These are phyloP conservation scores for Acrocephalus scirpaceus DNA, from an alignment of 2,797 vertebrate species.

Conservation along the genomic window DNA sequence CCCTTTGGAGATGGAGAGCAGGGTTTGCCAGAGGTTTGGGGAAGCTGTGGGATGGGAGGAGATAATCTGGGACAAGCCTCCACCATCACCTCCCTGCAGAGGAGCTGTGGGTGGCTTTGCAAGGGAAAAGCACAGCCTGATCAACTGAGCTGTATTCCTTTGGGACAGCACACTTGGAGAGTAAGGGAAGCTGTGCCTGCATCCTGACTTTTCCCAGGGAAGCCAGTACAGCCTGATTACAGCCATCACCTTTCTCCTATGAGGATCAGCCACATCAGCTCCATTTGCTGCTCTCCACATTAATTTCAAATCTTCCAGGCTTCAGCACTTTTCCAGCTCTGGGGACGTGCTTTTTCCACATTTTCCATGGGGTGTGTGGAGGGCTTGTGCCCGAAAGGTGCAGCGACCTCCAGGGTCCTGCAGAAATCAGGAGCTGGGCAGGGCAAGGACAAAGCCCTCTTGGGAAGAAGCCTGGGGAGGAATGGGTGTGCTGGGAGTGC, in stretches of 20 bases:
- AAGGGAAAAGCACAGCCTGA: neutral
- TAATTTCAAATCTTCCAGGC: neutral
- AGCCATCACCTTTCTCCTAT: neutral
- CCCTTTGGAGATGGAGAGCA: neutral
- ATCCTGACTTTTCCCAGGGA: neutral
- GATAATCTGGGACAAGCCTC: neutral
- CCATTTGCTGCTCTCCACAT: neutral
- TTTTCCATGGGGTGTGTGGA: neutral
- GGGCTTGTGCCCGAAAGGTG: neutral
- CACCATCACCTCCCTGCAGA: neutral
- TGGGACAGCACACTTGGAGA: neutral
- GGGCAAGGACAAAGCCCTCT: neutral
- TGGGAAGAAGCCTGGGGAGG: neutral
- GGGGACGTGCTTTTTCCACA: accelerated
- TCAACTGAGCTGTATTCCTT: neutral
- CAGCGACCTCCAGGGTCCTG: neutral
- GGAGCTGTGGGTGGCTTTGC: neutral
- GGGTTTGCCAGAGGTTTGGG: neutral
- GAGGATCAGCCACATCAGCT: neutral
- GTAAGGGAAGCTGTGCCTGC: neutral
- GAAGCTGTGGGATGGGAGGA: neutral
- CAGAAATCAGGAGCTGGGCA: neutral
- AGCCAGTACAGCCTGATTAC: neutral
- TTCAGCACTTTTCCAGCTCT: neutral
- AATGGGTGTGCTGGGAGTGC: neutral